Evolutionary conservation across 2,797 vertebrate genomes (phyloP).

Genomic region (Aratinga solstitialis): DNA sequence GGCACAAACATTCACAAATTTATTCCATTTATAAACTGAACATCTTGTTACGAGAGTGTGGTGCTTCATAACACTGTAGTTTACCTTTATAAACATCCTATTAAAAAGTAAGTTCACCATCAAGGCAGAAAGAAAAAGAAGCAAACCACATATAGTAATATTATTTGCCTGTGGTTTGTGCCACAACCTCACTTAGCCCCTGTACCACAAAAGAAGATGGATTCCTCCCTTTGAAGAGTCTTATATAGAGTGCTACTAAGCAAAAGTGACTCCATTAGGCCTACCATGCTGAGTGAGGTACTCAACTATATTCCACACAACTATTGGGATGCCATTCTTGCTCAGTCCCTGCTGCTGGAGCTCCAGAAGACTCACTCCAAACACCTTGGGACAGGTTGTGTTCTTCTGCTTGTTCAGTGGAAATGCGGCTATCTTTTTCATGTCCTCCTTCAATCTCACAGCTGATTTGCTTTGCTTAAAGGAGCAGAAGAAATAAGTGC

Average conservation of each 20-base stretch:
- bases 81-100: neutral
- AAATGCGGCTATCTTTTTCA: constrained; percentile 86
- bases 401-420: constrained; percentile 77
- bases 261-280: neutral
- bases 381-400: constrained; percentile 66
- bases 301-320: constrained; percentile 85
- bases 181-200: neutral
- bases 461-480: constrained; percentile 88
- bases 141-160: neutral
- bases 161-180: neutral
- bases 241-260: neutral
- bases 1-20: neutral
- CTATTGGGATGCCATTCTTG: constrained; percentile 82
- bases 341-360: constrained; percentile 80
- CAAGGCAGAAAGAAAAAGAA: neutral
- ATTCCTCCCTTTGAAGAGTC: neutral
- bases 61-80: neutral
- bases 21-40: neutral
- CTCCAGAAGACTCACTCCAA: constrained; percentile 80
- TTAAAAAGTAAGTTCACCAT: neutral
- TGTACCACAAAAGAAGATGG: neutral
- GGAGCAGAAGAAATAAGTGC: constrained; percentile 67
- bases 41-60: neutral
- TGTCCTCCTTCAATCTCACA: constrained; percentile 87
- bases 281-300: constrained; percentile 84